Evolutionary conservation across 2,888 invertebrate genomes (phyloP), one percentile per base, ranked within the genome.

Genomic region (Galerucella calmariensis): DNA sequence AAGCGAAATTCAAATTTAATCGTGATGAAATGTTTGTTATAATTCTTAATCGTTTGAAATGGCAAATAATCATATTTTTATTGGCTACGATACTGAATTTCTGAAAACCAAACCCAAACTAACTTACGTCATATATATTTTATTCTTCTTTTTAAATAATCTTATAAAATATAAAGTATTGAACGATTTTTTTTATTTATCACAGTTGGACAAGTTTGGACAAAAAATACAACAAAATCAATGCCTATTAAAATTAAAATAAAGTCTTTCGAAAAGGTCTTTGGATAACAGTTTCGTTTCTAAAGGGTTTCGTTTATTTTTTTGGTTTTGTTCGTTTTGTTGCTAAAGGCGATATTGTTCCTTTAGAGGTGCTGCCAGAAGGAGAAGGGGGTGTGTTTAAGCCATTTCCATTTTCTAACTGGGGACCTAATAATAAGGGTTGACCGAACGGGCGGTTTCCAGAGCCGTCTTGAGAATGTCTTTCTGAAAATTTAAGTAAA

Each of bases 371-470:
- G 61, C 86, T 85, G 73, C 86, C 86, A 58, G 86, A 84, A 76
- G 85, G 82, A 74, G 83, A 82, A 62, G 84, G 83, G 75, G 84
- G 84, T 66, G 80, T 75, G 67, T 80, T 79, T 72, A 81, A 79
- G 78, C 83, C 84, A 81, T 84, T 83, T 79, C 88, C 88, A 85
- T 88, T 88, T 84, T 86, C 86, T 83, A 84, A 85, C 78, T 81
- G 81, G 83, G 84, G 84, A 78, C 84, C 85, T 87, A 92, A 90
- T 90, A 94, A 92, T 87, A 95, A 89, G 77, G 95, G 95, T 87
- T 95, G 94, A 85, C 95, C 95, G 78, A 87, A 87, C 48, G 87
- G 87, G 79, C 87, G 85, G 65, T 86, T 87, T 77, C 87, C 87
- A 63, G 86, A 86, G 70, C 85, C 87, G 80, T 87, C 87, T 83